Percentiles rank a stretch among this genome's conserved stretches.
These are phyloP conservation scores for Trissoscelio sp. DNA, from an alignment of 2,888 invertebrate genomes.

Conservation along the genomic window DNA sequence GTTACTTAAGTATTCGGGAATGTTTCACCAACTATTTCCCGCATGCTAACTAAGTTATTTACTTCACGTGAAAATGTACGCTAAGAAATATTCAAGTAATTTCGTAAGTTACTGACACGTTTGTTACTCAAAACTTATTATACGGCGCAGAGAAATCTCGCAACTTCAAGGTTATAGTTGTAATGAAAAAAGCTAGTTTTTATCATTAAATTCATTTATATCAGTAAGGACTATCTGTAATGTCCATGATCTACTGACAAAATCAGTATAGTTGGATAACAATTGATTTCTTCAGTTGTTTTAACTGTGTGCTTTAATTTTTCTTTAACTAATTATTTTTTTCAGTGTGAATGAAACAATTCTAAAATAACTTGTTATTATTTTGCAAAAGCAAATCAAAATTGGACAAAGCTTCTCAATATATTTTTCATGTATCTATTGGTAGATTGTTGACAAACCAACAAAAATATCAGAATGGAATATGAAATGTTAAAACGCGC, in stretches of 20 bases:
- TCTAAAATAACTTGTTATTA: background rate
- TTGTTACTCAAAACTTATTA: conserved; percentile 48
- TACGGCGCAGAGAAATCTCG: conserved; percentile 18
- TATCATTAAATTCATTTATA: background rate
- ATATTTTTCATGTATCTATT: conserved; percentile 18
- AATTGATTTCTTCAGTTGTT: too few species aligned
- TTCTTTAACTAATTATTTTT: too few species aligned
- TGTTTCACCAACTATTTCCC: conserved; percentile 77
- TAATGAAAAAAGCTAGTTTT: background rate
- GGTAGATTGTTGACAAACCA: conserved; percentile 5
- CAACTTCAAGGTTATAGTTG: conserved; percentile 33
- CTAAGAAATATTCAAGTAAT: conserved; percentile 65
- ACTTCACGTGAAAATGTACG: conserved; percentile 59
- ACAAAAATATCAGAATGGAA: conserved; percentile 29
- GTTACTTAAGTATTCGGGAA: conserved; percentile 77
- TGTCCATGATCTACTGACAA: too few species aligned
- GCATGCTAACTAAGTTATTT: conserved; percentile 64
- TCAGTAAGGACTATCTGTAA: too few species aligned
- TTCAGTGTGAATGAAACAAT: background rate
- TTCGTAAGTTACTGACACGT: conserved; percentile 57
- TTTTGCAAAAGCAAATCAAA: conserved; percentile 5
- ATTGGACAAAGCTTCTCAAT: conserved; percentile 4
- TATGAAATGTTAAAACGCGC: conserved; percentile 20
- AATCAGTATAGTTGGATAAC: too few species aligned
- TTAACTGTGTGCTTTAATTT: too few species aligned